Evolutionary conservation across 2,797 vertebrate genomes (phyloP), one percentile per base, ranked within the genome.

Genomic region (Bovichtus variegatus): DNA sequence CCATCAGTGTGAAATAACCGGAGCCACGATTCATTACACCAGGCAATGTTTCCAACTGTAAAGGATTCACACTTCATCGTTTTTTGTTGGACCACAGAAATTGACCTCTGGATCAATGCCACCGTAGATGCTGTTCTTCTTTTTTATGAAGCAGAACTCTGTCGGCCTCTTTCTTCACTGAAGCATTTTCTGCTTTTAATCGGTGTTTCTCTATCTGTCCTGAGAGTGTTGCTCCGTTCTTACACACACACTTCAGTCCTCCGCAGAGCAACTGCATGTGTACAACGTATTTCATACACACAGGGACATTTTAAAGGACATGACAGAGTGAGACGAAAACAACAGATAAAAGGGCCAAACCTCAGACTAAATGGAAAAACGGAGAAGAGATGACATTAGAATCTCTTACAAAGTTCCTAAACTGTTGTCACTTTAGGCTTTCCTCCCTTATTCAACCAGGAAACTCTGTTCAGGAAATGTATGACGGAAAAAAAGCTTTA

Each of bases 1-100:
- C 82, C 82, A 87, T 85, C 62, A 57, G 66, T 63, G 84, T 60
- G 62, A 70, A 76, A 70, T 51, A 71, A 75, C 65, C 64, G 62
- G 50, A 80, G 70, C 60, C 54, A 57, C 4, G 12, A 78, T 63
- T 81, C 71, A 71, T 84, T 76, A 59, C 74, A 34, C 51, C 23
- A 18, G 60, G 25, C 66, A 7, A 40, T 41, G 29, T 63, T 66
- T 83, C 66, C 50, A 57, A 4, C 70, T 2, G 7, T 31, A 23
- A 62, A 71, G 58, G 57, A 76, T 83, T 81, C 80, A 43, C 74
- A 61, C 41, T 51, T n/a, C 9, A 50, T 31, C 3, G 43, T 77
- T 72, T 67, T 62, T 19, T 49, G 34, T 62, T 40, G 40, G 53
- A 76, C 77, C 72, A 67, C 41, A 73, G 36, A 73, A 46, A 43